A percentile compares a stretch with the other conserved stretches of the same genome.
These are phyloP conservation scores for Panthera tigris DNA, from an alignment of 2,113 vertebrate species.

Conservation along the genomic window DNA sequence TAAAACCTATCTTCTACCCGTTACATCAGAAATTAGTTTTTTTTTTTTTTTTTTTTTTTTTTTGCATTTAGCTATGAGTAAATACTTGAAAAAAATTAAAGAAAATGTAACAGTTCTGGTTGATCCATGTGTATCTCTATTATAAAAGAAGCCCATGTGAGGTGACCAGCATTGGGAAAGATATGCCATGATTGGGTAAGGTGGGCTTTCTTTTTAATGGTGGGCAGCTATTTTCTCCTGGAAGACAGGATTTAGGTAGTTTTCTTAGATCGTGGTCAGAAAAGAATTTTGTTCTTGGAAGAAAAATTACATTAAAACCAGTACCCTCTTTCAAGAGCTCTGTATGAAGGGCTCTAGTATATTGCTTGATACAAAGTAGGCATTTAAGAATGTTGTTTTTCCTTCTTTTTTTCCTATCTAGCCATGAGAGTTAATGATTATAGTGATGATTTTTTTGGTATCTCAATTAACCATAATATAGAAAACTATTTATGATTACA, in stretches of 20 bases:
- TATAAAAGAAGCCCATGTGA: not conserved
- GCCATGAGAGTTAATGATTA: conserved; percentile 26
- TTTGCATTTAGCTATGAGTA: not conserved
- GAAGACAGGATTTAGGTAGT: not conserved
- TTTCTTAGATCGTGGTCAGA: conserved; percentile 12
- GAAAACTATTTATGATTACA: conserved; percentile 59
- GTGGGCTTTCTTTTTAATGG: not conserved
- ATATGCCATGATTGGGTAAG: not conserved
- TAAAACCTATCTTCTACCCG: not conserved
- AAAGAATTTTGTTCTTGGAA: conserved; percentile 34
- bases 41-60: not conserved
- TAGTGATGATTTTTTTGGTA: conserved; percentile 25
- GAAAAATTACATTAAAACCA: conserved; percentile 5
- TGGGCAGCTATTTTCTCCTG: not conserved
- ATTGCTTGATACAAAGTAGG: not conserved
- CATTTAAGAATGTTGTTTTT: not conserved
- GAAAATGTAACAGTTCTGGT: not conserved
- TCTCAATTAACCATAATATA: conserved; percentile 56
- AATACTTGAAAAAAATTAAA: conserved; percentile 8
- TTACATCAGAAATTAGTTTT: not conserved
- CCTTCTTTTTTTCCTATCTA: not conserved
- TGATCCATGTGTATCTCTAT: not conserved
- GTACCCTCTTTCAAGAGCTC: not conserved
- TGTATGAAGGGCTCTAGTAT: not conserved
- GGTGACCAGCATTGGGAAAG: not conserved